Evolutionary conservation across 2,888 invertebrate species (phyloP).

Genomic region (Diplazon laetatorius): DNA sequence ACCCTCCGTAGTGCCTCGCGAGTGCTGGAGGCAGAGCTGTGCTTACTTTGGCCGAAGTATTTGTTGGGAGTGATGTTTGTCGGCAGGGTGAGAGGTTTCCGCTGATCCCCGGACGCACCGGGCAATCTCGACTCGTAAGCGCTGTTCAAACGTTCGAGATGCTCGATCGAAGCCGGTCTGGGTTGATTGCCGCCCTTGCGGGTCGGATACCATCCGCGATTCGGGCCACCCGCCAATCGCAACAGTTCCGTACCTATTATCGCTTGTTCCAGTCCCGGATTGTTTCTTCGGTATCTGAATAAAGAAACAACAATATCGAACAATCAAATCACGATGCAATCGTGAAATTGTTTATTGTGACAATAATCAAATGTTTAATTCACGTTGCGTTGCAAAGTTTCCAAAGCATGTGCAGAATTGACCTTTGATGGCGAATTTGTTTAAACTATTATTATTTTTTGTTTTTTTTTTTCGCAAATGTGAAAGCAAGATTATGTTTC

Average conservation of each 20-base stretch:
- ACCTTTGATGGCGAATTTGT: no score
- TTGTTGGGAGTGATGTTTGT: slow-evolving; percentile 93
- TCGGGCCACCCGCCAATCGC: slow-evolving; percentile 91
- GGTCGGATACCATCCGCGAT: slow-evolving; percentile 92
- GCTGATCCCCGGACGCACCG: slow-evolving; percentile 84
- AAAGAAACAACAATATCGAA: background rate
- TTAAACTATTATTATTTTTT: no score
- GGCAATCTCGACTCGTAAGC: slow-evolving; percentile 81
- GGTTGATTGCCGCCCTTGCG: slow-evolving; percentile 84
- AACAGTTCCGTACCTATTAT: slow-evolving; percentile 91
- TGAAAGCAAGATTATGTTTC: no score
- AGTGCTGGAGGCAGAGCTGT: slow-evolving; percentile 88
- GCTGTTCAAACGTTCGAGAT: slow-evolving; percentile 88
- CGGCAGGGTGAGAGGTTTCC: slow-evolving; percentile 93
- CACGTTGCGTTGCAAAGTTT: background rate
- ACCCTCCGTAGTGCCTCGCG: slow-evolving; percentile 93
- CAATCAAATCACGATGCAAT: slow-evolving; percentile 6
- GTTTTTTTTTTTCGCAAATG: no score
- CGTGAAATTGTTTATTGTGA: background rate
- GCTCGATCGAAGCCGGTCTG: slow-evolving; percentile 93
- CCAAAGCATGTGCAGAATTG: no score
- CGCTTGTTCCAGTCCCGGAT: slow-evolving; percentile 83
- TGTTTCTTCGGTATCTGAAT: slow-evolving; percentile 79
- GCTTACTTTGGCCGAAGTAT: slow-evolving; percentile 88
- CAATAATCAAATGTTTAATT: background rate